These are phyloP conservation scores for Notospermus geniculatus DNA, from an alignment of 1,140 invertebrate species.

Conservation along the genomic window DNA sequence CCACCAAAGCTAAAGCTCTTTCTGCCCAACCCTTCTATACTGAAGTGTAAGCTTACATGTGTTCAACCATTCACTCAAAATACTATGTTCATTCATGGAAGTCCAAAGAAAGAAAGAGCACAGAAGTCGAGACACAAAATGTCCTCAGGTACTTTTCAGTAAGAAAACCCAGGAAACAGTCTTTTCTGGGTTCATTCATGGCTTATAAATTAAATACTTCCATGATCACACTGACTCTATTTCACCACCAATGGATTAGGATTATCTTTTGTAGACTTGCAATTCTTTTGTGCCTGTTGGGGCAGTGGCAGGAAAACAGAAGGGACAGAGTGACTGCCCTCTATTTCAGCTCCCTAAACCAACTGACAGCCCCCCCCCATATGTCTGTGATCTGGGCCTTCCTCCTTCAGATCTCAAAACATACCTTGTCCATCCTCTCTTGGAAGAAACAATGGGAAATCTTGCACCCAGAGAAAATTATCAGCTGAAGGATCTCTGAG, in stretches of 20 bases:
- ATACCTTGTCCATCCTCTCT: slow-evolving; percentile 44
- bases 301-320: no score
- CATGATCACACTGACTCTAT: neutral
- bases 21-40: no score
- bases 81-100: no score
- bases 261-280: neutral
- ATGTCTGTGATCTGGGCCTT: slow-evolving; percentile 54
- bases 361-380: neutral
- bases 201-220: no score
- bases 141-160: neutral
- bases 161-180: neutral
- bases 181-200: no score
- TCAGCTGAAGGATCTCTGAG: slow-evolving; percentile 44
- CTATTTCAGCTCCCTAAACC: neutral
- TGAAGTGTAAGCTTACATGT: no score
- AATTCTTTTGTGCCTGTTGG: neutral
- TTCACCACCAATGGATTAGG: neutral
- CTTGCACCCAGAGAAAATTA: slow-evolving; percentile 85
- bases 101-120: no score
- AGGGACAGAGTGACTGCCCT: no score
- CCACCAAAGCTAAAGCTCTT: no score
- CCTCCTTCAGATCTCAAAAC: slow-evolving; percentile 51
- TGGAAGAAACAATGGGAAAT: slow-evolving; percentile 87
- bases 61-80: no score
- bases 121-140: no score